phyloP scores from a whole-genome alignment of 1,140 invertebrate genomes.

The Neuroterus valhalla region DNA sequence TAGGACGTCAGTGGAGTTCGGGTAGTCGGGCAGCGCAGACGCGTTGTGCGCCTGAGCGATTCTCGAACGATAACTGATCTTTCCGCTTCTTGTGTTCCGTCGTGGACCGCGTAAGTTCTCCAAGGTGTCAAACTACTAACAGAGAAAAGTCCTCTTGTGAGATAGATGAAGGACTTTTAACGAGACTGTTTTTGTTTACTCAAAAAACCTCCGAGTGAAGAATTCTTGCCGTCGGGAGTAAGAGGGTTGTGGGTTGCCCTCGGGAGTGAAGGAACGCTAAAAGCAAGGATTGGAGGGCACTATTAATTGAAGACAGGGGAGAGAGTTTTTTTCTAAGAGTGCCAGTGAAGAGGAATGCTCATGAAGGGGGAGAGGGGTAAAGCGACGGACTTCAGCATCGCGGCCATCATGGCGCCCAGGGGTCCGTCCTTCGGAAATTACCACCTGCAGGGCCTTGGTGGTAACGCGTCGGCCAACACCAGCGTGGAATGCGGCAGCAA shows the following conservation, averaged over 20 bases:
- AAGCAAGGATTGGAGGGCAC: not conserved
- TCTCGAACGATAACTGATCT: slow-evolving; percentile 17
- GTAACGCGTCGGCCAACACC: slow-evolving; percentile 63
- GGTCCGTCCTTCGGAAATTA: slow-evolving; percentile 74
- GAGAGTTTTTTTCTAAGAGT: slow-evolving; percentile 46
- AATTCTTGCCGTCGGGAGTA: slow-evolving; percentile 42
- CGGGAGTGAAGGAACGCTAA: not conserved
- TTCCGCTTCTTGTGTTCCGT: slow-evolving; percentile 5
- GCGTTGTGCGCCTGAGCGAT: slow-evolving; percentile 64
- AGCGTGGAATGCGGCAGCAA: slow-evolving; percentile 67
- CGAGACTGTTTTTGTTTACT: not conserved
- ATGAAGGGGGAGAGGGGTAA: slow-evolving; percentile 73
- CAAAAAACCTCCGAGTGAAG: not conserved
- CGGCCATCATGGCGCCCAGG: slow-evolving; percentile 79
- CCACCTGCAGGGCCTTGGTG: slow-evolving; percentile 68
- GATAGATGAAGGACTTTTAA: too few species aligned
- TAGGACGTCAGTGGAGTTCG: slow-evolving; percentile 73
- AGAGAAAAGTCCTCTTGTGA: too few species aligned
- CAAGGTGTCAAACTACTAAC: not conserved
- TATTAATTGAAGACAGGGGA: not conserved
- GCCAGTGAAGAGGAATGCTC: slow-evolving; percentile 73
- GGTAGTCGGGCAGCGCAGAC: slow-evolving; percentile 75
- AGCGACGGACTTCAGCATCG: slow-evolving; percentile 81
- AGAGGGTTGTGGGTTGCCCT: slow-evolving; percentile 39
- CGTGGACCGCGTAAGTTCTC: not conserved